These are phyloP conservation scores for Notodonta dromedarius DNA, from an alignment of 2,888 invertebrate species.

Conservation along the genomic window DNA sequence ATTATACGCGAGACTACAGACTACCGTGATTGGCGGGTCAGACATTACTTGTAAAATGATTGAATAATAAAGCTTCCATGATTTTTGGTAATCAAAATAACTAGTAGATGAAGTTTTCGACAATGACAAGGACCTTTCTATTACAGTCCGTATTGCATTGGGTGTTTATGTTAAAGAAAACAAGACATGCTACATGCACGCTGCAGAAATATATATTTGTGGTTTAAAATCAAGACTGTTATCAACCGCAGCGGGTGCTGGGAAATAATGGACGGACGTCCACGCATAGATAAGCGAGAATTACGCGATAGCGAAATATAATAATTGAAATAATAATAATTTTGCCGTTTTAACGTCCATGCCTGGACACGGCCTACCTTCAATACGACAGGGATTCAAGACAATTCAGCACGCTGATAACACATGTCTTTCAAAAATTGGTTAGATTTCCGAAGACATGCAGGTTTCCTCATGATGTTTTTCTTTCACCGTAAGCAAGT, in stretches of 20 bases:
- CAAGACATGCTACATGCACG: neutral
- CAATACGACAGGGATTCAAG: too few relatives aligned
- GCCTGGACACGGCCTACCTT: too few relatives aligned
- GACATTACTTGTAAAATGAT: slow-evolving; percentile 17
- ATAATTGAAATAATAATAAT: slow-evolving; percentile 11
- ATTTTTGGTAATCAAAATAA: neutral
- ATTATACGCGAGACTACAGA: slow-evolving; percentile 23
- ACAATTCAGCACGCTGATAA: too few relatives aligned
- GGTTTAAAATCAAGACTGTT: slow-evolving; percentile 18
- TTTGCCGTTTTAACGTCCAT: neutral
- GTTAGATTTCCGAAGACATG: too few relatives aligned
- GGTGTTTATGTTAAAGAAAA: too few relatives aligned
- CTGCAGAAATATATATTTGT: neutral
- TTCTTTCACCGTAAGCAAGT: too few relatives aligned
- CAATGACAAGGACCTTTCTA: too few relatives aligned
- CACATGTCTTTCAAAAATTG: too few relatives aligned
- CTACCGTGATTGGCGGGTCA: slow-evolving; percentile 29
- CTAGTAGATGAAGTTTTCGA: neutral
- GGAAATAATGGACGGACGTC: slow-evolving; percentile 28
- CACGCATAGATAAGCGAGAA: slow-evolving; percentile 29
- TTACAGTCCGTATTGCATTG: too few relatives aligned
- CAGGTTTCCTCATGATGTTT: too few relatives aligned
- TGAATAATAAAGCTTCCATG: slow-evolving; percentile 9
- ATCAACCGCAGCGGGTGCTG: slow-evolving; percentile 30
- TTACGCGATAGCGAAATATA: slow-evolving; percentile 30